Conservation (phyloP, 1,140 invertebrate genomes). For the Brachionus rubens region DNA sequence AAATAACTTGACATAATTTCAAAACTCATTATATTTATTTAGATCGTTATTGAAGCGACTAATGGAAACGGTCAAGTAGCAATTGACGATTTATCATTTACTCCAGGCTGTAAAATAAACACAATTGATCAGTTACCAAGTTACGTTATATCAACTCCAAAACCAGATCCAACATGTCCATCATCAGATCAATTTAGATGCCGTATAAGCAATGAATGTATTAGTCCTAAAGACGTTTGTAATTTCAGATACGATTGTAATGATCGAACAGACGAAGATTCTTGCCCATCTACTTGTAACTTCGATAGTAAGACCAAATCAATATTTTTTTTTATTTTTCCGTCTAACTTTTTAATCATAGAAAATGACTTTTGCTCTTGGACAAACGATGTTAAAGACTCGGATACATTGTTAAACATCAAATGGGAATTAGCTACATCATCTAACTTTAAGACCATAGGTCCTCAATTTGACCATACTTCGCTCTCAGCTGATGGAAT, state of each 20-base stretch:
- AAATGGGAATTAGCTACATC: not conserved
- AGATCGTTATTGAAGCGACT: not conserved
- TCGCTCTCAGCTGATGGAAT: not conserved
- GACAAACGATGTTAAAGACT: not conserved
- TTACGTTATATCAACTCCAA: slow-evolving; percentile 13
- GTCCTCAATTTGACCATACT: slow-evolving; percentile 1
- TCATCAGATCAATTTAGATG: not conserved
- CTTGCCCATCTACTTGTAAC: slow-evolving; percentile 50
- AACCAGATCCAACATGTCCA: slow-evolving; percentile 27
- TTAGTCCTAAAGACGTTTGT: slow-evolving; percentile 51
- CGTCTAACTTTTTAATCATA: not conserved
- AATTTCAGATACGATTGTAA: slow-evolving; percentile 54
- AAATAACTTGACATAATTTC: no score
- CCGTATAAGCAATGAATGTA: slow-evolving; percentile 47
- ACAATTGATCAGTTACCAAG: not conserved
- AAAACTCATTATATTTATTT: no score
- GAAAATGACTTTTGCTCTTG: not conserved
- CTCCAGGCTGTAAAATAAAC: slow-evolving; percentile 48
- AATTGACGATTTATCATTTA: slow-evolving; percentile 56
- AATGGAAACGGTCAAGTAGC: slow-evolving; percentile 15
- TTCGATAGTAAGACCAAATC: slow-evolving; percentile 43
- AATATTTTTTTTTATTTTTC: no score
- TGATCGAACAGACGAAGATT: slow-evolving; percentile 54
- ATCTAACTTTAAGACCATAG: not conserved
- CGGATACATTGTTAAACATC: not conserved